Evolutionary conservation across 1,140 invertebrate species (phyloP), one percentile per base, ranked within the genome.

Genomic region (Caerostris darwini): DNA sequence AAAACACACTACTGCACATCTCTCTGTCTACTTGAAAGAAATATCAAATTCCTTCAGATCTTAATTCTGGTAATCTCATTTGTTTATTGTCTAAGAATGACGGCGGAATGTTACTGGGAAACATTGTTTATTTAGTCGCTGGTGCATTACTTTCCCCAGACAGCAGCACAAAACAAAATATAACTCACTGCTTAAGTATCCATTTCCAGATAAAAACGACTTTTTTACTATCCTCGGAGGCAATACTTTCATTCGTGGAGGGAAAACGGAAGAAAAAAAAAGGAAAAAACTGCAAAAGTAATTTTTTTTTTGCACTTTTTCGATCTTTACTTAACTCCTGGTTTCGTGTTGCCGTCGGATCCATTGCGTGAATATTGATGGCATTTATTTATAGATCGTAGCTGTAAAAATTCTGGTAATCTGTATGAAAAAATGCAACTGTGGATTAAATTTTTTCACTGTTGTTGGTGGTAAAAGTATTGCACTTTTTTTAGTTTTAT

Each of bases 331-430:
- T 77, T 77, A 50, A 50, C 8, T 53, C 8, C 14, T 8, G 50
- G 19, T 12, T 77, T 77, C 34, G 19, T n/a, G 69, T 77, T 83
- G n/a, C 82, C 8, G 56, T 19, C 82, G 5, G 53, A 56, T 83
- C n/a, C 82, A 56, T 57, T 8, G 82, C 82, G n/a, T 58, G 82
- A 53, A 58, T 83, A 83, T 83, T 83, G 82, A 83, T 83, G 82
- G 6, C 53, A 58, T 58, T 83, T 83, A 83, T 83, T 83, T 83
- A 83, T 83, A 83, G 82, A 17, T 83, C 17, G 53, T 6, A 5
- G 54, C n/a, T 58, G 82, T 56, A 57, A 77, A 77, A 34, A 50
- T 77, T 50, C 69, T 50, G 7, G 69, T 10, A 77, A 77, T 77
- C 19, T 34, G 50, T 77, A 77, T 50, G 50, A 77, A 50, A 34